Evolutionary conservation across 1,140 invertebrate species (phyloP).

Genomic region (Mycetomoellerius zeteki): DNA sequence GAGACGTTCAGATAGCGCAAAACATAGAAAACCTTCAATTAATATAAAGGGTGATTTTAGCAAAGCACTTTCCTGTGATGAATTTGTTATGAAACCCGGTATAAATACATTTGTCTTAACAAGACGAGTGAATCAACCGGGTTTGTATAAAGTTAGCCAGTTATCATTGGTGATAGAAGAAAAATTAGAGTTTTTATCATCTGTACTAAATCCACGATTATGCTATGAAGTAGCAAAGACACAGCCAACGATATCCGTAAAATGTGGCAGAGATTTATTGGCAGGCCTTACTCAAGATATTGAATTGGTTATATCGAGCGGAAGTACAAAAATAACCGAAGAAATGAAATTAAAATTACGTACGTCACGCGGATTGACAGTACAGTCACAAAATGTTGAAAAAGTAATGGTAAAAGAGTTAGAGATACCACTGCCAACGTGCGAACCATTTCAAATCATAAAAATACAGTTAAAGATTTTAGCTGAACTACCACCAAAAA

Average conservation of each 20-base stretch:
- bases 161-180: conserved; percentile 88
- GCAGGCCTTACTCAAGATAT: conserved; percentile 91
- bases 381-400: conserved; percentile 82
- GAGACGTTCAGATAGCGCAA: conserved; percentile 88
- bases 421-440: conserved; percentile 89
- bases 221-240: conserved; percentile 88
- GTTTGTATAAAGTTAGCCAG: conserved; percentile 89
- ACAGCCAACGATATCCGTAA: conserved; percentile 86
- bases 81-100: conserved; percentile 90
- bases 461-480: conserved; percentile 90
- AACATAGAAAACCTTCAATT: conserved; percentile 88
- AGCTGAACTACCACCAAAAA: conserved; percentile 91
- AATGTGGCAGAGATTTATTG: conserved; percentile 89
- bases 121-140: conserved; percentile 88
- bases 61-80: conserved; percentile 87
- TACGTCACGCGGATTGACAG: conserved; percentile 88
- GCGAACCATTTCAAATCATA: conserved; percentile 91
- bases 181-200: conserved; percentile 87
- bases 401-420: conserved; percentile 87
- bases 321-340: conserved; percentile 88
- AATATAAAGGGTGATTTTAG: conserved; percentile 89
- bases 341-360: conserved; percentile 87
- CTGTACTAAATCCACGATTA: conserved; percentile 84
- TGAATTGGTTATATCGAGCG: conserved; percentile 90
- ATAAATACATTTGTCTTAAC: conserved; percentile 90